Evolutionary conservation across 2,888 invertebrate species (phyloP).

Genomic region (Pasiphila rectangulata): DNA sequence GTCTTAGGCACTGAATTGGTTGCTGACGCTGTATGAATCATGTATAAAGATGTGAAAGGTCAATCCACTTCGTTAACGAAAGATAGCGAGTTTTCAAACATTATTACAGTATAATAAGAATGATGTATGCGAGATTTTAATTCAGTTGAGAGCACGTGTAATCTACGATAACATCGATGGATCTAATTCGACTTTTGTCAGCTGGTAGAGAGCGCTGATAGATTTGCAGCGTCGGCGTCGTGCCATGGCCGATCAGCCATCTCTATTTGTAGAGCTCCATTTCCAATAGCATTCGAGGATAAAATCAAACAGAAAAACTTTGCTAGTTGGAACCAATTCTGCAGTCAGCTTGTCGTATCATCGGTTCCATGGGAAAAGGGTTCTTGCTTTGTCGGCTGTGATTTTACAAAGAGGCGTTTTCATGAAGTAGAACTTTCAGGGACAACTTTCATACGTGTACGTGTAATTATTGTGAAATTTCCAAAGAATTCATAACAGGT

Average conservation of each 20-base stretch:
- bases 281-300: constrained; percentile 15
- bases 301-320: constrained; percentile 20
- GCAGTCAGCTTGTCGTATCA: constrained; percentile 13
- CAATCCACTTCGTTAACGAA: too few species aligned
- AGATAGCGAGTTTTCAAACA: too few species aligned
- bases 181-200: constrained; percentile 27
- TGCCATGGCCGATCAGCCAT: constrained; percentile 20
- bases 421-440: too few species aligned
- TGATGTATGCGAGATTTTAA: too few species aligned
- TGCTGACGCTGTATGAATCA: too few species aligned
- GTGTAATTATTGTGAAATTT: too few species aligned
- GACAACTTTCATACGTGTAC: too few species aligned
- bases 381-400: neutral
- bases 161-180: constrained; percentile 3
- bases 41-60: too few species aligned
- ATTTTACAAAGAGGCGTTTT: neutral
- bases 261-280: constrained; percentile 19
- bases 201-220: constrained; percentile 18
- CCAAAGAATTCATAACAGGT: too few species aligned
- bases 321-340: constrained; percentile 11
- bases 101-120: too few species aligned
- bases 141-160: too few species aligned
- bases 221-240: constrained; percentile 18
- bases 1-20: too few species aligned
- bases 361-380: neutral